These are phyloP conservation scores for Macrobrachium nipponense DNA, from an alignment of 1,140 invertebrate genomes.

Conservation along the genomic window DNA sequence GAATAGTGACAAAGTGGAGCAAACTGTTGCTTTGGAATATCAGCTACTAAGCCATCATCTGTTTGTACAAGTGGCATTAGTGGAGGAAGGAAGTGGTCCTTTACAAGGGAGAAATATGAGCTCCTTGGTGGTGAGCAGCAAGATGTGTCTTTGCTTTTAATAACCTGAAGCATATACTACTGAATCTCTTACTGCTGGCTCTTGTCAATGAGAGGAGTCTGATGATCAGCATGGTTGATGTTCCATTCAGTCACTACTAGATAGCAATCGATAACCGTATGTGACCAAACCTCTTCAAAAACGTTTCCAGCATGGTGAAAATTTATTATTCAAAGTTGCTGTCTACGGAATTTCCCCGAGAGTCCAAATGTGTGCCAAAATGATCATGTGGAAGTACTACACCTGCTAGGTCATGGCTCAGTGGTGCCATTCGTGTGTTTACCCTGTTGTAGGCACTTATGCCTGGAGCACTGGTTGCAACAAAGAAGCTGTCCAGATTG, in stretches of 20 bases:
- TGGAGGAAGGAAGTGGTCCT: no score
- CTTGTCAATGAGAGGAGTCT: slow-evolving; percentile 8
- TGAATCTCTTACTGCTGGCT: neutral
- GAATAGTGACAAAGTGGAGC: slow-evolving; percentile 10
- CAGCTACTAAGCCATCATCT: no score
- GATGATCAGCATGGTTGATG: slow-evolving; percentile 1
- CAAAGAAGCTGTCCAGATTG: slow-evolving; percentile 63
- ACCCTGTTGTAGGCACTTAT: slow-evolving; percentile 67
- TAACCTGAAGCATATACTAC: no score
- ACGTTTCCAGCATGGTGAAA: slow-evolving; percentile 39
- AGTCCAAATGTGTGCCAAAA: slow-evolving; percentile 68
- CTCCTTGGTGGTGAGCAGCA: no score
- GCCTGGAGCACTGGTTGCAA: slow-evolving; percentile 69
- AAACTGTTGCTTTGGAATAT: slow-evolving; percentile 7
- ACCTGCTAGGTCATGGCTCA: slow-evolving; percentile 68
- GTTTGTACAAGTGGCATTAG: no score
- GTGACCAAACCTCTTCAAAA: neutral
- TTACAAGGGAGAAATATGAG: no score
- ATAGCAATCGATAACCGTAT: slow-evolving; percentile 11
- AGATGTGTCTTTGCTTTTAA: no score
- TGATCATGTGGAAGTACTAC: slow-evolving; percentile 68
- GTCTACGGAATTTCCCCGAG: slow-evolving; percentile 66
- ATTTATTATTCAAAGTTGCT: slow-evolving; percentile 67
- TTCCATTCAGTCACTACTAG: neutral
- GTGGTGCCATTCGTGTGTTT: slow-evolving; percentile 68